A percentile compares a stretch with the other conserved stretches of the same genome.
phyloP scores from a whole-genome alignment of 2,797 vertebrate species.

The Paguma larvata region DNA sequence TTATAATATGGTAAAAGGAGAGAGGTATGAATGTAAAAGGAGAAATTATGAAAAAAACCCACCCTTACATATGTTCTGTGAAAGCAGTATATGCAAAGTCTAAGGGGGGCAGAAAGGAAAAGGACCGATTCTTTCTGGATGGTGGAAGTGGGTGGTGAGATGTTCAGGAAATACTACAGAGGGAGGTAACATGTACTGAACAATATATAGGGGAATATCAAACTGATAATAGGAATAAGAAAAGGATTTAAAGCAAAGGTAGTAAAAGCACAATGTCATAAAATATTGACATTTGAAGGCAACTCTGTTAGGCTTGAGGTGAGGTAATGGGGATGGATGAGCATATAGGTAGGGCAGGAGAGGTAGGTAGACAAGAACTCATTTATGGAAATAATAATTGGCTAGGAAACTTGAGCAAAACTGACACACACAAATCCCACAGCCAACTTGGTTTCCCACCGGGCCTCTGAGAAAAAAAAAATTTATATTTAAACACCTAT shows the following conservation, averaged over 20 bases:
- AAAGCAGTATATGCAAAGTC: not conserved
- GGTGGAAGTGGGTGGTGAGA: not conserved
- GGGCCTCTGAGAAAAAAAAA: not conserved
- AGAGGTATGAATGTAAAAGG: not conserved
- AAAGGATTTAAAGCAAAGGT: not conserved
- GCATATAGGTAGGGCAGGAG: not conserved
- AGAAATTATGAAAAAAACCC: not conserved
- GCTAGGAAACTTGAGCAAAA: not conserved
- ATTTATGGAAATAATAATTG: no score
- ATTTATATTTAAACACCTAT: not conserved
- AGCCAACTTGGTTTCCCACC: not conserved
- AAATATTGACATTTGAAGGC: not conserved
- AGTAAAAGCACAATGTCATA: not conserved
- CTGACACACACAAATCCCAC: not conserved
- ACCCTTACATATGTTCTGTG: not conserved
- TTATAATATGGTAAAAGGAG: not conserved
- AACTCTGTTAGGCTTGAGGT: not conserved
- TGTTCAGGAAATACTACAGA: not conserved
- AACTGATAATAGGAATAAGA: not conserved
- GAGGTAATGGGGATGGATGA: not conserved
- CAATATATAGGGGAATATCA: not conserved
- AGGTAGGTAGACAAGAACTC: not conserved
- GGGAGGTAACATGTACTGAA: not conserved
- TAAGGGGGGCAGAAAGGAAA: not conserved
- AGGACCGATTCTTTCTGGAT: not conserved